Evolutionary conservation across 2,797 vertebrate genomes (phyloP), one percentile per base, ranked within the genome.

Genomic region (Cheracebus regulus): DNA sequence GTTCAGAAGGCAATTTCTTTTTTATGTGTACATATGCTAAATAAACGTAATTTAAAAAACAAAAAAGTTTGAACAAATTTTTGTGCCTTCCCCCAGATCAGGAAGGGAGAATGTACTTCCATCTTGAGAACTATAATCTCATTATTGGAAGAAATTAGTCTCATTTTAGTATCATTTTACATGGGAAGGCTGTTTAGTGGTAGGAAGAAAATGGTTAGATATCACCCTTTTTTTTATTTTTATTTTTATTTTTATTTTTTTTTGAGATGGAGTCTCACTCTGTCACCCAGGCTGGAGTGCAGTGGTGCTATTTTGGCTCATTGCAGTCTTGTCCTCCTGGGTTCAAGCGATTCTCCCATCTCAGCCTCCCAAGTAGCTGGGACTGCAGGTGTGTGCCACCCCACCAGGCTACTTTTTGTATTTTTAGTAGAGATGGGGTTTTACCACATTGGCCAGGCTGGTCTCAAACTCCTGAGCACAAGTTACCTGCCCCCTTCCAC

Each of bases 21-120:
- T 98, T 98, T 98, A 98, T 97, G 98, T 99, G 98, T 99, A 99
- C 98, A 99, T 99, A 99, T n/a, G 98, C 98, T 99, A 99, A 99
- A 98, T 99, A 99, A 99, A 99, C 97, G 22, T 98, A 99, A 99
- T 98, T 99, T 99, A 98, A 99, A 99, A 98, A 98, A 26, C 64
- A 67, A 67, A n/a, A 67, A 67, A 64, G 44, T 93, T 76, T 88
- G 88, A 96, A 41, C n/a, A 84, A 93, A 61, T 39, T 75, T 67
- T 93, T 52, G 9, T 46, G 90, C 41, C 39, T 79, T 70, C n/a
- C 9, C 20, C 46, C 28, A 52, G 36, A 90, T 76, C 52, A 75
- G 79, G 82, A 75, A 91, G 46, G 76, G 50, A n/a, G 70, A 80
- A 46, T 33, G 4, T 52, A 41, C 36, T 79, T 67, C 20, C 92